Conservation (phyloP, 2,797 vertebrate genomes). For the Labeo calbasu region DNA sequence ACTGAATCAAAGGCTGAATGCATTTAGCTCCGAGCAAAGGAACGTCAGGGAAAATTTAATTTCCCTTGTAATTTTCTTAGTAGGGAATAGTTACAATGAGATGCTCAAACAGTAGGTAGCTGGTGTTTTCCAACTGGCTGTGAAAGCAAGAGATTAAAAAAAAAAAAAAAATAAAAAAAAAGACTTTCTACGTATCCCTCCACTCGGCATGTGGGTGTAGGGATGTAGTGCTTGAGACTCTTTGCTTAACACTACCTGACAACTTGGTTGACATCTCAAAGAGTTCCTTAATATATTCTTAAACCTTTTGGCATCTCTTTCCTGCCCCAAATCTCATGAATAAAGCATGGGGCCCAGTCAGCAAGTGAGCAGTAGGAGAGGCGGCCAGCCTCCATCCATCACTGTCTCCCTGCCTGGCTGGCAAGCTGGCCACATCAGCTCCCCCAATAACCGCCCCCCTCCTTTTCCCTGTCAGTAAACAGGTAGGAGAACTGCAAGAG, state of each 20-base stretch:
- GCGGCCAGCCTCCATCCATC: conserved; percentile 86
- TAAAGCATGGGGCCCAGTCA: conserved; percentile 91
- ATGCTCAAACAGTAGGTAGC: conserved; percentile 28
- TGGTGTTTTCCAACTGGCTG: conserved; percentile 29
- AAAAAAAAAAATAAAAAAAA: background rate
- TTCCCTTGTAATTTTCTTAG: conserved; percentile 38
- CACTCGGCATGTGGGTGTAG: conserved; percentile 50
- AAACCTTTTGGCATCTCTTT: conserved; percentile 86
- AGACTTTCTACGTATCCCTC: conserved; percentile 51
- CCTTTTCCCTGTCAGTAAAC: conserved; percentile 76
- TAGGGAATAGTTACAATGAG: conserved; percentile 19
- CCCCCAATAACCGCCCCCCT: conserved; percentile 78
- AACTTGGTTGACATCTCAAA: conserved; percentile 84
- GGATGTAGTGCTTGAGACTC: conserved; percentile 69
- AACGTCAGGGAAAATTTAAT: conserved; percentile 3
- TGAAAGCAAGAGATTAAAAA: conserved; percentile 23
- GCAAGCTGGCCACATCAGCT: conserved; percentile 75
- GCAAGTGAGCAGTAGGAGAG: conserved; percentile 84
- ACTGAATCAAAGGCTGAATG: conserved; percentile 25
- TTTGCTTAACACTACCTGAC: conserved; percentile 83
- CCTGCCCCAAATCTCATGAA: conserved; percentile 85
- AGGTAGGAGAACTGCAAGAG: conserved; percentile 63
- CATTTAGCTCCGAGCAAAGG: conserved; percentile 8
- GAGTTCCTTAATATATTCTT: conserved; percentile 89
- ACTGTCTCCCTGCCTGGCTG: conserved; percentile 81